A percentile compares a stretch with the other conserved stretches of the same genome.
phyloP scores from a whole-genome alignment of 2,113 vertebrate species.

The Haemorhous mexicanus region DNA sequence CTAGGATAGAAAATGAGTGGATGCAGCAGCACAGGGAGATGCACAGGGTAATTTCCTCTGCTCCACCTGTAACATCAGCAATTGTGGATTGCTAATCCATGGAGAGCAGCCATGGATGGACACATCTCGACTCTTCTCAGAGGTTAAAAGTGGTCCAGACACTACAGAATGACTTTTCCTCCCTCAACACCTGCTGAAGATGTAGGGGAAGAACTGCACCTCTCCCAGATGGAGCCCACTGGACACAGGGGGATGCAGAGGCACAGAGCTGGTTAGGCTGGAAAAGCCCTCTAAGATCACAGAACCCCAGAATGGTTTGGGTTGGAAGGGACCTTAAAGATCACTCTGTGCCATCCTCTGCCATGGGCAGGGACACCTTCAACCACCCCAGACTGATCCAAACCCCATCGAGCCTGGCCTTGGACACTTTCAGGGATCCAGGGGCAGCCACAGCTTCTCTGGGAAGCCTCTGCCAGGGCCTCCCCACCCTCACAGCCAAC shows the following conservation, averaged over 20 bases:
- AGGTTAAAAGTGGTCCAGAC: not conserved
- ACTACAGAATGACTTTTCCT: not conserved
- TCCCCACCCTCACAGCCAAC: fast-evolving
- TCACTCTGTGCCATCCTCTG: fast-evolving
- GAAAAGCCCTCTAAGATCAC: not conserved
- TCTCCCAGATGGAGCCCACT: not conserved
- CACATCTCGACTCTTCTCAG: not conserved
- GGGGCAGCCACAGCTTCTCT: not conserved
- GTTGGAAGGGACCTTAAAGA: not conserved
- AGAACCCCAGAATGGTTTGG: not conserved
- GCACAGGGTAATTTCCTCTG: not conserved
- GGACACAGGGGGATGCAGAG: fast-evolving
- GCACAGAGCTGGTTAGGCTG: not conserved
- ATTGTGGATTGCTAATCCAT: not conserved
- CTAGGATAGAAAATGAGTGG: not conserved
- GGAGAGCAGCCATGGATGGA: not conserved
- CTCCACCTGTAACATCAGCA: not conserved
- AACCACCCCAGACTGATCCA: fast-evolving
- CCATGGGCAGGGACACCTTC: not conserved
- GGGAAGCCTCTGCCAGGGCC: fast-evolving
- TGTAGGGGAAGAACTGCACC: not conserved
- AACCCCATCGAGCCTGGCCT: fast-evolving
- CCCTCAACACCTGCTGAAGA: not conserved
- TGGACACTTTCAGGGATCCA: not conserved
- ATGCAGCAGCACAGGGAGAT: not conserved